Base-by-base conservation (phyloP, 2,888 invertebrate genomes). In the Falcaria lacertinaria region DNA sequence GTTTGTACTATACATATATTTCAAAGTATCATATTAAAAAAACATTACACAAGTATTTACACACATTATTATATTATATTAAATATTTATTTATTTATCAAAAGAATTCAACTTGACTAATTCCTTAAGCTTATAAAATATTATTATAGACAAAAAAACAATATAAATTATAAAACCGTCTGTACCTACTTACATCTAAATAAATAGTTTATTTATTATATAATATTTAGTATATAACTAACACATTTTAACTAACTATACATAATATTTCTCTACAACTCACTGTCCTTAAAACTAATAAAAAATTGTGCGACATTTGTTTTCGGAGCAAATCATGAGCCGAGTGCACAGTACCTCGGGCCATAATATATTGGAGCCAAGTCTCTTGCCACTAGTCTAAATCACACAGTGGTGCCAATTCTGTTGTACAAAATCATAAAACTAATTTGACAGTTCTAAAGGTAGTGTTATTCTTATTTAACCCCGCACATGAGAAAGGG, bases 1-100 rank as follows among this genome's bases (percentile, higher is more conserved):
- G 59, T 43, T 65, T 76, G 70, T 74, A 75, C 73, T 69, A 73
- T 67, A 70, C 63, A 57, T 74, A 74, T 77, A 75, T 71, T 73
- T 69, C 65, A 68, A 55, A 53, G 62, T 58, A 69, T 28, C 58
- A 66, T 55, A 65, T 63, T 58, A 63, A 63, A 60, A 57, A 56
- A 53, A 52, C 47, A 43, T 40, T 28, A 57, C 64, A 67, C 66
- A 60, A 55, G 55, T 52, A 45, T 47, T 41, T 50, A 50, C 48
- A 43, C 52, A 50, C 44, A 53, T 41, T 47, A 44, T 46, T 35
- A 34, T 28, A 34, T 14, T 15, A 40, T 39, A 42, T 48, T 41
- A 39, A n/a, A n/a, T n/a, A 42, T 16, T 47, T 28, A 61, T 63
- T 57, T 67, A 69, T 69, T 66, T 67, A 69, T 64, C 54, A 50